Conservation (phyloP, 2,888 invertebrate species). For the Apocheima hispidaria region DNA sequence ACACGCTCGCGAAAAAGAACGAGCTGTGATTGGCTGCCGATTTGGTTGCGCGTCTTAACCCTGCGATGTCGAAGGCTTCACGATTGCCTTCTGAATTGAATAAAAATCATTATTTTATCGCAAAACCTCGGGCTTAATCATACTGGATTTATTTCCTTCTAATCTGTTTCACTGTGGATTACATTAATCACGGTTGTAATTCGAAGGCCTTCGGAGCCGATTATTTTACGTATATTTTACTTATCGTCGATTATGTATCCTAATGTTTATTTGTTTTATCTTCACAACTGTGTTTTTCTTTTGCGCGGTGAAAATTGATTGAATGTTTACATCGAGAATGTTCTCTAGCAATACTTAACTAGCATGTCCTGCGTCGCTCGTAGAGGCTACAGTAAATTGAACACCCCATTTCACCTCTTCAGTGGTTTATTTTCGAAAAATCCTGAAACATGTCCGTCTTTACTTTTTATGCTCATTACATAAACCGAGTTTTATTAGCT, state of each 20-base stretch:
- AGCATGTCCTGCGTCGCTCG: no score
- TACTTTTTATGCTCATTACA: no score
- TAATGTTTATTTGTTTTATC: conserved; percentile 48
- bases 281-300: conserved; percentile 55
- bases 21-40: conserved; percentile 39
- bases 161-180: conserved; percentile 66
- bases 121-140: conserved; percentile 70
- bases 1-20: conserved; percentile 37
- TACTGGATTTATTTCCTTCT: conserved; percentile 63
- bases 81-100: conserved; percentile 28
- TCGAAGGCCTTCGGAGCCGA: conserved; percentile 64
- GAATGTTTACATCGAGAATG: not conserved
- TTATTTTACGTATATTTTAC: conserved; percentile 46
- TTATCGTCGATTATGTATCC: conserved; percentile 54
- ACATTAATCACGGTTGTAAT: conserved; percentile 74
- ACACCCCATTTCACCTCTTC: no score
- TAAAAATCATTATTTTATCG: conserved; percentile 57
- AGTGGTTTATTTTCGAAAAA: no score
- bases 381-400: no score
- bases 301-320: conserved; percentile 8
- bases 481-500: no score
- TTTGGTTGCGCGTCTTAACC: conserved; percentile 7
- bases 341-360: no score
- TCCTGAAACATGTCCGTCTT: no score
- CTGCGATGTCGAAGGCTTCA: conserved; percentile 1